These are phyloP conservation scores for Drosophila varians DNA, from an alignment of 1,140 invertebrate genomes.

Conservation along the genomic window DNA sequence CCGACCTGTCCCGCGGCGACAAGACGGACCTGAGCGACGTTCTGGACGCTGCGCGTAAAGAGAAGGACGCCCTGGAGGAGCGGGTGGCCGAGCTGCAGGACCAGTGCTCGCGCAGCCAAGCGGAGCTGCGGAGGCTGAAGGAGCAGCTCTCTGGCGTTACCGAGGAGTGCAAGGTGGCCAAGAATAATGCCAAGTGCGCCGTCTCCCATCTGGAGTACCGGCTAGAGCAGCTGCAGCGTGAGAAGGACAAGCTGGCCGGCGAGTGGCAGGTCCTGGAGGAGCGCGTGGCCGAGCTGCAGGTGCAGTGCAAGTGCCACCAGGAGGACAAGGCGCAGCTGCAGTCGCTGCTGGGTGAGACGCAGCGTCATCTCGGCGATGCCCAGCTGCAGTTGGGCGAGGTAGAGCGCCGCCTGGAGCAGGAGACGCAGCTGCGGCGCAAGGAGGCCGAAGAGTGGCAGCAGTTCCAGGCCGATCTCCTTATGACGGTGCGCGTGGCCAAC, in stretches of 20 bases:
- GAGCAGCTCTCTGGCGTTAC: slow-evolving; percentile 89
- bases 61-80: slow-evolving; percentile 88
- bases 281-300: slow-evolving; percentile 89
- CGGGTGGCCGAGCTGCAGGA: slow-evolving; percentile 90
- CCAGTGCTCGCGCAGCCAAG: slow-evolving; percentile 89
- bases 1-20: slow-evolving; percentile 86
- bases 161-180: slow-evolving; percentile 91
- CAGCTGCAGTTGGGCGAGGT: slow-evolving; percentile 85
- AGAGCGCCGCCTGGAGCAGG: slow-evolving; percentile 86
- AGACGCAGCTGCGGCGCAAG: slow-evolving; percentile 85
- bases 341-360: slow-evolving; percentile 87
- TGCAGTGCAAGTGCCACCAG: slow-evolving; percentile 88
- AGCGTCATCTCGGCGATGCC: slow-evolving; percentile 87
- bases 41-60: slow-evolving; percentile 88
- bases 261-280: slow-evolving; percentile 91
- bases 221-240: slow-evolving; percentile 88
- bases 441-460: slow-evolving; percentile 95
- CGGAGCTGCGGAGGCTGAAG: slow-evolving; percentile 89
- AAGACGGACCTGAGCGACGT: slow-evolving; percentile 89
- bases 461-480: slow-evolving; percentile 95
- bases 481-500: slow-evolving; percentile 96
- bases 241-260: slow-evolving; percentile 88
- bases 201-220: slow-evolving; percentile 92
- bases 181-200: slow-evolving; percentile 92
- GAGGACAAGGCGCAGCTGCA: slow-evolving; percentile 91